These are phyloP conservation scores for Bufotes viridis DNA, from an alignment of 2,797 vertebrate species.

Conservation along the genomic window DNA sequence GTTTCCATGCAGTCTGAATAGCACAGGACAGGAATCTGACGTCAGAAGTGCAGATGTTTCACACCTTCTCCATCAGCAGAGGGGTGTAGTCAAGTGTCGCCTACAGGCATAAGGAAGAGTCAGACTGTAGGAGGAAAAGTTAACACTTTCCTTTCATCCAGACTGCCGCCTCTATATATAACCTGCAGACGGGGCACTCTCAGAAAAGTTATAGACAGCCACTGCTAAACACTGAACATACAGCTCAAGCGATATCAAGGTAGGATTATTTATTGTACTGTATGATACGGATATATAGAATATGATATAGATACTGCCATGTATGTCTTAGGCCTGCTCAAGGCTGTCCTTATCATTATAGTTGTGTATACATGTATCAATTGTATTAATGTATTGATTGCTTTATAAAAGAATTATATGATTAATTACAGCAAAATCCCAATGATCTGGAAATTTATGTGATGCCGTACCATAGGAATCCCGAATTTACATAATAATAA, in stretches of 20 bases:
- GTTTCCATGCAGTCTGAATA: constrained; percentile 30
- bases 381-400: neutral
- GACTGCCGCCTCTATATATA: constrained; percentile 40
- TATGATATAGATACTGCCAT: neutral
- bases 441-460: no score
- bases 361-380: neutral
- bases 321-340: neutral
- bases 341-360: neutral
- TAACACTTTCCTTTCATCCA: constrained; percentile 12
- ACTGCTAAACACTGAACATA: neutral
- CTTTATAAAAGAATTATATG: neutral
- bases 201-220: constrained; percentile 17
- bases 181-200: constrained; percentile 1
- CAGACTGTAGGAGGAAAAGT: constrained; percentile 38
- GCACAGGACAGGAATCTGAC: neutral
- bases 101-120: constrained; percentile 27
- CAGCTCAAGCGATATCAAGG: neutral
- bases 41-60: constrained; percentile 30
- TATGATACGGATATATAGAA: neutral
- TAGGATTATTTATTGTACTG: neutral
- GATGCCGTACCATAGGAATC: no score
- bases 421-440: no score
- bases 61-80: constrained; percentile 43
- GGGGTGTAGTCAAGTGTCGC: constrained; percentile 32
- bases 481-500: no score